Evolutionary conservation across 1,140 invertebrate species (phyloP).

Genomic region (Paralvinella palmiformis): DNA sequence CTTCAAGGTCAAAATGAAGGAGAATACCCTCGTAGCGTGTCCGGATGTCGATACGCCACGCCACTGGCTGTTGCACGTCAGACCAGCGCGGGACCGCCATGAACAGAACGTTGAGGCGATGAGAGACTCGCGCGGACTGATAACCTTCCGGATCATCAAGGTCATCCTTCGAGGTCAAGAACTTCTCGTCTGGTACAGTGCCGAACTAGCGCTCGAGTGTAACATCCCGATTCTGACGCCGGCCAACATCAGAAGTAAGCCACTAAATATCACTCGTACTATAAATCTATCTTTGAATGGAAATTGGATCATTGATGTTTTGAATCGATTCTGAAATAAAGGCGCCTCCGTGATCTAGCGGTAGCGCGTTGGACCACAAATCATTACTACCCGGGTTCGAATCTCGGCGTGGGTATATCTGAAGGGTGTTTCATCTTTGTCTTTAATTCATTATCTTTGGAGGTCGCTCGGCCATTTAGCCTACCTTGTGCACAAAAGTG

Average conservation of each 20-base stretch:
- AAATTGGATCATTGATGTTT: no score
- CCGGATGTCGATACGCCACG: background rate
- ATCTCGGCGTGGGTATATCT: no score
- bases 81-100: conserved; percentile 62
- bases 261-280: no score
- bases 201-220: conserved; percentile 63
- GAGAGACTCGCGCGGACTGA: conserved; percentile 22
- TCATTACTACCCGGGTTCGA: no score
- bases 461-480: no score
- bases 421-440: no score
- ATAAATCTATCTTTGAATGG: no score
- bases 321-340: no score
- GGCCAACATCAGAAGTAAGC: conserved; percentile 70
- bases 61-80: conserved; percentile 54
- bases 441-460: no score
- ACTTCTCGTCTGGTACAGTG: conserved; percentile 74
- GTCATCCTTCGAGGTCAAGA: conserved; percentile 57
- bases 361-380: no score
- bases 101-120: conserved; percentile 60
- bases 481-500: no score
- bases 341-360: no score
- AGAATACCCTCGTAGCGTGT: background rate
- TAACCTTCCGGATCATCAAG: conserved; percentile 43
- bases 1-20: background rate
- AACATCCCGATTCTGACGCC: conserved; percentile 72